Base-by-base conservation (phyloP, 2,888 invertebrate species). In the Zeuzera pyrina region DNA sequence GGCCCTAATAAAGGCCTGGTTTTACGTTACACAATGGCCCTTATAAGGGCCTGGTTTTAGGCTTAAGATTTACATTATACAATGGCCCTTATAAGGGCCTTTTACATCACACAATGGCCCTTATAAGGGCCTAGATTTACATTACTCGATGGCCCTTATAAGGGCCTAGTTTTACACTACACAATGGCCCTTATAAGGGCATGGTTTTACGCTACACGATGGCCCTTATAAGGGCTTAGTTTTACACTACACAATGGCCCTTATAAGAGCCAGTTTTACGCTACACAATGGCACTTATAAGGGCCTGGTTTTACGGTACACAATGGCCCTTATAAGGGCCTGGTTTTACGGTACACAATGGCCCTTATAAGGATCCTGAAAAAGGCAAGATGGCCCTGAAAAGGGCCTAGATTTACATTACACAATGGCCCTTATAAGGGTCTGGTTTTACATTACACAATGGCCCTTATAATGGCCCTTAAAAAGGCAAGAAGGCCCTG, bases 231-330 rank as follows among this genome's bases (percentile, higher is more conserved):
- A 40, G 33, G 33, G 26, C 28, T 25, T 8, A 16, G 23, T 24
- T 19, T 19, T 19, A 19, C 5, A 8, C 5, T 19, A 6, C 19
- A 8, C n/a, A 19, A 19, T 19, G 8, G 5, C 8, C 19, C 5
- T 19, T n/a, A n/a, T 5, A 19, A 19, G 19, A 19, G 5, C 19
- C 5, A 6, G 22, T 33, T 16, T 12, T 8, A 30, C 22, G 30
- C 31, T 36, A 30, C 35, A 34, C 28, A 12, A 4, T 36, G 22
- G 36, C 36, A 14, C 38, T 31, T 31, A 40, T n/a, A 42, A 40
- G 33, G 33, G 26, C 28, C 27, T 8, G 16, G 23, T 24, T 19
- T 19, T 19, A 19, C 5, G 19, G 8, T 19, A 6, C 19, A 8
- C n/a, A 19, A 19, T 19, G 8, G 5, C 8, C 19, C 5, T 19